Percentiles rank a stretch among this genome's conserved stretches.
Evolutionary conservation across 2,113 vertebrate genomes (phyloP).

Genomic region (Syrmaticus mikado): DNA sequence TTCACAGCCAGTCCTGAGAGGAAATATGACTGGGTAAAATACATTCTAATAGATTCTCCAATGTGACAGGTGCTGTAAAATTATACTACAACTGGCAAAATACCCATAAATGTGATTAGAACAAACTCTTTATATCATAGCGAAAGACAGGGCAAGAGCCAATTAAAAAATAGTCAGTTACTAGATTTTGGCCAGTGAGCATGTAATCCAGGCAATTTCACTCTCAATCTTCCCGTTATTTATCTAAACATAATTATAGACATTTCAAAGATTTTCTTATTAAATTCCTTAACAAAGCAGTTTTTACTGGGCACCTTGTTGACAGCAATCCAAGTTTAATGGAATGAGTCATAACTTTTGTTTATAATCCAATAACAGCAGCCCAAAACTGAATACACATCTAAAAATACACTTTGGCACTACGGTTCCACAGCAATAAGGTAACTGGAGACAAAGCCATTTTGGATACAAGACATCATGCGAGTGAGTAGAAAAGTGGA

Average conservation of each 20-base stretch:
- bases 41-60: neutral
- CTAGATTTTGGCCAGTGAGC: neutral
- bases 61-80: neutral
- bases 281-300: neutral
- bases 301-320: neutral
- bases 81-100: neutral
- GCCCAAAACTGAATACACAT: neutral
- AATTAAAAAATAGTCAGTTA: conserved; percentile 10
- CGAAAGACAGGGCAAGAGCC: neutral
- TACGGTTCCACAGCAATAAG: neutral
- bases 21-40: neutral
- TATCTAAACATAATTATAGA: neutral
- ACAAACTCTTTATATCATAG: neutral
- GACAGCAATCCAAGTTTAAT: neutral
- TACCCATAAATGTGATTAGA: neutral
- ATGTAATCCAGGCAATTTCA: neutral
- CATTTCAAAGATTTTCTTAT: neutral
- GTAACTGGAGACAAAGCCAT: neutral
- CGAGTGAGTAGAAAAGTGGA: neutral
- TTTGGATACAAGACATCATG: neutral
- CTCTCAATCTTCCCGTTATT: neutral
- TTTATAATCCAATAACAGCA: neutral
- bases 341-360: neutral
- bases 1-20: neutral
- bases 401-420: neutral